These are phyloP conservation scores for Sitta europaea DNA, from an alignment of 2,113 vertebrate genomes.

Conservation along the genomic window DNA sequence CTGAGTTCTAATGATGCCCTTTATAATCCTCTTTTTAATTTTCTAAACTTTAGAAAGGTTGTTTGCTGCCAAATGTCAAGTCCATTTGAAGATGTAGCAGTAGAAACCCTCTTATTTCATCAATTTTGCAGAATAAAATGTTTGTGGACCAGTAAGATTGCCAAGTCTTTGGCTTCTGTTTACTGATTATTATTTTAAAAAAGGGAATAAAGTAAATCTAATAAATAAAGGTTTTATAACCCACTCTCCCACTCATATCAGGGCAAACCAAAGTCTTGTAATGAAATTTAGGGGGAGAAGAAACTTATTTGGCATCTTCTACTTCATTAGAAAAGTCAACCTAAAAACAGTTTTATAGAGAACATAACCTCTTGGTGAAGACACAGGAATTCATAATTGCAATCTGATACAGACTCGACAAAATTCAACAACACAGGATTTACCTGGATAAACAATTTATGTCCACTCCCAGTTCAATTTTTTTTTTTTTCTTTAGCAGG, in stretches of 20 bases:
- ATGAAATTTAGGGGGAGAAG: background rate
- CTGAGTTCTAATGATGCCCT: constrained; percentile 71
- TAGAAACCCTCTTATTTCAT: constrained; percentile 55
- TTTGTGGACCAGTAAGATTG: background rate
- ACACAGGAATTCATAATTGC: background rate
- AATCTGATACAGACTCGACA: background rate
- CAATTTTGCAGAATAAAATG: constrained; percentile 29
- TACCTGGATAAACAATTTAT: background rate
- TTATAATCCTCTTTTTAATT: constrained; percentile 74
- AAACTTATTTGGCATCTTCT: background rate
- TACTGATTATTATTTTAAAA: background rate
- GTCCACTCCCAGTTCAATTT: background rate
- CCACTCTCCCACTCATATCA: background rate
- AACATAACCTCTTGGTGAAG: background rate
- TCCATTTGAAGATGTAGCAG: constrained; percentile 33
- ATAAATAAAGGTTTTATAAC: background rate
- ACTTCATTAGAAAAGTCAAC: background rate
- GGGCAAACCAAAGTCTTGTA: background rate
- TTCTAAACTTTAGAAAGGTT: constrained; percentile 75
- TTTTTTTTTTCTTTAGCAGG: background rate
- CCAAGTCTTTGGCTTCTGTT: background rate
- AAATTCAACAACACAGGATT: background rate
- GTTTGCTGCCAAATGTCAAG: constrained; percentile 69
- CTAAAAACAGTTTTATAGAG: background rate
- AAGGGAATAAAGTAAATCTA: background rate